Percentiles rank a stretch among this genome's conserved stretches.
These are phyloP conservation scores for Phoenicopterus ruber DNA, from an alignment of 2,113 vertebrate genomes.

Conservation along the genomic window DNA sequence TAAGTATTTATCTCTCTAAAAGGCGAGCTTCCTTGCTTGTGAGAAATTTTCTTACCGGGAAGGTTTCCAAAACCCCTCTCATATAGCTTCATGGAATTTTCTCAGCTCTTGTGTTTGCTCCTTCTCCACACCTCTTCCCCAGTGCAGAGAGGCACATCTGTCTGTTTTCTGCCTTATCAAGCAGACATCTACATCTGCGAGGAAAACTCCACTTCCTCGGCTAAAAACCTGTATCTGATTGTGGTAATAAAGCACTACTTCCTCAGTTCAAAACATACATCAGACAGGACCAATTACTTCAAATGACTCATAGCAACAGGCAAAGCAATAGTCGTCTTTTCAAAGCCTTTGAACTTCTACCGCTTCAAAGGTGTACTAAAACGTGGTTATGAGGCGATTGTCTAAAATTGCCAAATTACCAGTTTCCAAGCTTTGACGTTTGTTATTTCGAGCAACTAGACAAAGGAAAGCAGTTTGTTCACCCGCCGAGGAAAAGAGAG, in stretches of 20 bases:
- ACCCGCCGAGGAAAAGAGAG: not conserved
- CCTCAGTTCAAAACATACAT: slow-evolving; percentile 84
- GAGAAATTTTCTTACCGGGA: slow-evolving; percentile 69
- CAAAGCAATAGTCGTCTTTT: slow-evolving; percentile 70
- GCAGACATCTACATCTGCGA: slow-evolving; percentile 83
- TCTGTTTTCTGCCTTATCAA: slow-evolving; percentile 82
- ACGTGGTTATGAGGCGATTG: slow-evolving; percentile 78
- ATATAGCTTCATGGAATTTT: slow-evolving; percentile 68
- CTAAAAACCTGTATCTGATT: slow-evolving; percentile 87
- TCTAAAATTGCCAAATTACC: slow-evolving; percentile 81
- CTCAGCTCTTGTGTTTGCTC: slow-evolving; percentile 73
- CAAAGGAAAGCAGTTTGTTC: slow-evolving; percentile 42
- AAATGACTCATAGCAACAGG: slow-evolving; percentile 83
- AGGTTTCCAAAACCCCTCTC: slow-evolving; percentile 70
- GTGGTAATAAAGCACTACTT: slow-evolving; percentile 87
- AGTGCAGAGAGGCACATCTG: slow-evolving; percentile 80
- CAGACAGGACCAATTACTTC: slow-evolving; percentile 90
- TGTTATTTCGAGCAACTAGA: slow-evolving; percentile 67
- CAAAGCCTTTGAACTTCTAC: slow-evolving; percentile 84
- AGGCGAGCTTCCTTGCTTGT: slow-evolving; percentile 42
- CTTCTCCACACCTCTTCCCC: slow-evolving; percentile 76
- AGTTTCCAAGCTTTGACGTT: slow-evolving; percentile 75
- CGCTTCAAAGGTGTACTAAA: slow-evolving; percentile 85
- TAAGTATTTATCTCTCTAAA: slow-evolving; percentile 56
- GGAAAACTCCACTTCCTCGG: slow-evolving; percentile 82